A percentile compares a stretch with the other conserved stretches of the same genome.
phyloP scores from a whole-genome alignment of 2,113 vertebrate genomes.

The Cheilinus undulatus region DNA sequence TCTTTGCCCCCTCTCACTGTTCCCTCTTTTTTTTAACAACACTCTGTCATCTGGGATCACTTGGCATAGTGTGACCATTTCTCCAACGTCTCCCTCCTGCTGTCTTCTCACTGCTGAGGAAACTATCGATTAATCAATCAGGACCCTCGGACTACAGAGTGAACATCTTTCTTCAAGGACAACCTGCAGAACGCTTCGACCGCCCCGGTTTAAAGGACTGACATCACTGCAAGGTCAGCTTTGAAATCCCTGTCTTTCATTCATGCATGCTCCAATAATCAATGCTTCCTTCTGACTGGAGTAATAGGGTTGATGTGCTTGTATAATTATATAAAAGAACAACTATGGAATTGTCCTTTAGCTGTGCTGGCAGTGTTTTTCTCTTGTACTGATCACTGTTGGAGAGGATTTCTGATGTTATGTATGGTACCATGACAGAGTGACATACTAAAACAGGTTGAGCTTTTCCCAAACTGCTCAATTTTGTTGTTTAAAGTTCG shows the following conservation, averaged over 20 bases:
- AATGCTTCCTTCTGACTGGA: neutral
- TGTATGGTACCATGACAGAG: neutral
- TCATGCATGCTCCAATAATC: neutral
- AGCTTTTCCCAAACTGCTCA: neutral
- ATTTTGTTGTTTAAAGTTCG: neutral
- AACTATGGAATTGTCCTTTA: neutral
- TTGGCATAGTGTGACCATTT: slow-evolving; percentile 49
- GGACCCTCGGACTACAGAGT: slow-evolving; percentile 30
- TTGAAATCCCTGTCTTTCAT: neutral
- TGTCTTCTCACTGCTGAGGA: slow-evolving; percentile 34
- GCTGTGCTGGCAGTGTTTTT: neutral
- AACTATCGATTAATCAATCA: slow-evolving; percentile 19
- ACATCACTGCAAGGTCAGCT: slow-evolving; percentile 72
- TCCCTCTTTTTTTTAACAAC: slow-evolving; percentile 34
- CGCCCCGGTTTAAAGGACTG: slow-evolving; percentile 10
- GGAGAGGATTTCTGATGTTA: too few relatives aligned
- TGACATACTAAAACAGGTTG: neutral
- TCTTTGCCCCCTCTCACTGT: slow-evolving; percentile 52
- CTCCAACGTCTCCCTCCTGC: slow-evolving; percentile 37
- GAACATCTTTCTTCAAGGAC: neutral
- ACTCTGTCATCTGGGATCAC: slow-evolving; percentile 64
- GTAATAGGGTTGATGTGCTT: too few relatives aligned
- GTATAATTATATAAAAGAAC: too few relatives aligned
- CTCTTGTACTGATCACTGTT: neutral
- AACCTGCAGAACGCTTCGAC: neutral